Percentiles rank a stretch among this genome's conserved stretches.
phyloP scores from a whole-genome alignment of 2,888 invertebrate genomes.

The Endomychus coccineus region DNA sequence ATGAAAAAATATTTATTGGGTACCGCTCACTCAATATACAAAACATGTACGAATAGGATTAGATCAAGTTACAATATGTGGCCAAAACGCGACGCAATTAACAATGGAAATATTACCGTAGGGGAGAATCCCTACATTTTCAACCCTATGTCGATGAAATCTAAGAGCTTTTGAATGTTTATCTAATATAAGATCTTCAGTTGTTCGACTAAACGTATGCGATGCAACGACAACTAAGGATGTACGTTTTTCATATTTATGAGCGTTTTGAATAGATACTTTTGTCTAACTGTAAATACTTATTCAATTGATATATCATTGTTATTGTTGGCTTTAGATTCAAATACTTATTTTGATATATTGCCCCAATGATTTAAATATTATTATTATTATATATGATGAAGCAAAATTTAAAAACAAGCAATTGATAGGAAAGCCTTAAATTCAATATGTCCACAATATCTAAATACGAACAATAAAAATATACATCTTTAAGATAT shows the following conservation, averaged over 20 bases:
- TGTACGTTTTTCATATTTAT: conserved; percentile 18
- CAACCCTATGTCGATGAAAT: conserved; percentile 8
- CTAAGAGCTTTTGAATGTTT: conserved; percentile 6
- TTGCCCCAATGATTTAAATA: no score
- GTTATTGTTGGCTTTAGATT: no score
- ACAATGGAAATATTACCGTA: conserved; percentile 25
- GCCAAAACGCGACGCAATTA: conserved; percentile 27
- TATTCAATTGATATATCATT: no score
- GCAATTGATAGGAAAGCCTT: no score
- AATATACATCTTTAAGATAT: no score
- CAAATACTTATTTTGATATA: no score
- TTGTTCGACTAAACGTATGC: conserved; percentile 10
- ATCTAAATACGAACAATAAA: no score
- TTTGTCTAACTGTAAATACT: no score
- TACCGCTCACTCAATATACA: conserved; percentile 22
- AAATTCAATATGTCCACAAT: no score
- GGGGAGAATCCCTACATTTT: conserved; percentile 15
- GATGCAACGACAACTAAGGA: conserved; percentile 19
- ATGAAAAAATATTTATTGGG: conserved; percentile 30
- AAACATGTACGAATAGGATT: conserved; percentile 30
- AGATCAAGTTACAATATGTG: conserved; percentile 32
- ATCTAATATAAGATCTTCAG: conserved; percentile 11
- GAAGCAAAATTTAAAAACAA: no score
- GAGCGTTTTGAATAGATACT: no score
- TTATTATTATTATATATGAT: no score